phyloP scores from a whole-genome alignment of 2,888 invertebrate species.

The Junonia oenone region DNA sequence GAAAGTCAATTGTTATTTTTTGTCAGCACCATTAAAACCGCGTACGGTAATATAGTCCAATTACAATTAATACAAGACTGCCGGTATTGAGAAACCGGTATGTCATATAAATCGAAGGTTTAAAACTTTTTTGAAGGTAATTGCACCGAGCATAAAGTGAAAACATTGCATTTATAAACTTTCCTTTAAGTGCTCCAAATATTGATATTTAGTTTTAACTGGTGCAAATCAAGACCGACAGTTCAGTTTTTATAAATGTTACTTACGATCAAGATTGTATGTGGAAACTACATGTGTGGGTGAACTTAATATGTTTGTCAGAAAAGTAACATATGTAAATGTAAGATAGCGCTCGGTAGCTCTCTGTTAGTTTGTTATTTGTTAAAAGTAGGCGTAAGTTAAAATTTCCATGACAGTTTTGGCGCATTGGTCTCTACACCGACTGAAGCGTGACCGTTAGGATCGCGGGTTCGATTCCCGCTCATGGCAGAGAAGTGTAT shows the following conservation, averaged over 20 bases:
- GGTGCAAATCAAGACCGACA: slow-evolving; percentile 10
- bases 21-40: slow-evolving; percentile 6
- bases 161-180: slow-evolving; percentile 61
- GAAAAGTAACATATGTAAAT: neutral
- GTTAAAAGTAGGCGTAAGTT: slow-evolving; percentile 11
- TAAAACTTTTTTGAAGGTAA: slow-evolving; percentile 57
- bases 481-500: too few species aligned
- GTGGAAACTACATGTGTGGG: neutral
- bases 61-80: slow-evolving; percentile 40
- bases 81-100: slow-evolving; percentile 50
- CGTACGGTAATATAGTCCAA: slow-evolving; percentile 32
- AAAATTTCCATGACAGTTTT: too few species aligned
- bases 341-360: neutral
- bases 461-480: too few species aligned
- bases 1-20: slow-evolving; percentile 11
- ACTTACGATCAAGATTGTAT: neutral
- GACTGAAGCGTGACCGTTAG: too few species aligned
- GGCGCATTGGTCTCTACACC: too few species aligned
- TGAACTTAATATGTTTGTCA: slow-evolving; percentile 1
- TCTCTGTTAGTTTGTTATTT: neutral
- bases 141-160: slow-evolving; percentile 62
- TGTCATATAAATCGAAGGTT: slow-evolving; percentile 65
- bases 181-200: slow-evolving; percentile 66
- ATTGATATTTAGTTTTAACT: slow-evolving; percentile 51
- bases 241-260: slow-evolving; percentile 1